Evolutionary conservation across 2,113 vertebrate species (phyloP), one percentile per base, ranked within the genome.

Genomic region (Odontesthes bonariensis): DNA sequence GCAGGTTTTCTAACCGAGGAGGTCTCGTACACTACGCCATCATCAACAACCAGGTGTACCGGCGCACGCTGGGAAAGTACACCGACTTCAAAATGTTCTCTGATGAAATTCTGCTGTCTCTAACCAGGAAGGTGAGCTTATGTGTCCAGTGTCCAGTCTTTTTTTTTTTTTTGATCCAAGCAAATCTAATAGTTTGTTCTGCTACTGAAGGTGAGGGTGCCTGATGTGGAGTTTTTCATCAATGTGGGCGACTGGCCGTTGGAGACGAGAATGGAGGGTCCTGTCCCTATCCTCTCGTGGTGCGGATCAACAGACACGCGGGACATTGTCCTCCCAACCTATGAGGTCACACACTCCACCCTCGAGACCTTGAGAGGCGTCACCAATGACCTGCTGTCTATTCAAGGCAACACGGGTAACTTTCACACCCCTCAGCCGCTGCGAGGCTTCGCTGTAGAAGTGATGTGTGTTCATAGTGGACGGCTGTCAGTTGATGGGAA

Each of bases 31-130:
- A 99, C 84, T 99, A 99, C 78, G 90, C 95, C 3, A 16, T 99
- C 83, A 79, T 96, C 14, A 51, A 92, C 83, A 97, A 98, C 84
- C 91, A 31, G 23, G 47, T 99, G 83, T 95, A 97, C 86, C 93
- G 96, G 22, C 95, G 94, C 61, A 93, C 95, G 10, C 85, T 98
- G 56, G 96, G 97, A n/a, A 97, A 95, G 72, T 99, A 98, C 81
- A 98, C 97, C 0, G 96, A 97, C 93, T 98, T 99, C 95, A 99
- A 97, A 92, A 98, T 98, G 96, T 98, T 99, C 93, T 98, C 97
- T 0, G 97, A 98, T 69, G 96, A 99, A 86, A 98, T 98, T 63
- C 82, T 99, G 84, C 94, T 96, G 8, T 98, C 97, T 0, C 58
- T 99, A 64, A 89, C 93, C 33, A 95, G 97, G 80, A 99, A 99